Evolutionary conservation across 2,888 invertebrate genomes (phyloP).

Genomic region (Drosophila quinaria): DNA sequence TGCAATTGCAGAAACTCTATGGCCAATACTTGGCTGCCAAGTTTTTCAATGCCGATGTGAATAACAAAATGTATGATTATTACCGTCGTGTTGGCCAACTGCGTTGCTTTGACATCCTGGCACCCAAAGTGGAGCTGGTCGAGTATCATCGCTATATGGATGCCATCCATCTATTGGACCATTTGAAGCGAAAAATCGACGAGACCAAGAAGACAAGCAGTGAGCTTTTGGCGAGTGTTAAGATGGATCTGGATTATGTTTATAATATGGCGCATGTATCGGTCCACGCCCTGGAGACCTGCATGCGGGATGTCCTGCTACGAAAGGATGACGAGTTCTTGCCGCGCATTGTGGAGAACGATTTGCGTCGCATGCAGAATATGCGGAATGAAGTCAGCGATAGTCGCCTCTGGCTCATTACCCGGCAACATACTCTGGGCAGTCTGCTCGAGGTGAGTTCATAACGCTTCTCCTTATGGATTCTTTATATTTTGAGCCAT

Average conservation of each 20-base stretch:
- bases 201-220: conserved; percentile 16
- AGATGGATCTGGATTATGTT: conserved; percentile 19
- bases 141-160: conserved; percentile 33
- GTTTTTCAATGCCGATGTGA: conserved; percentile 14
- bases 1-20: not conserved
- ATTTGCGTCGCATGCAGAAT: conserved; percentile 40
- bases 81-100: conserved; percentile 38
- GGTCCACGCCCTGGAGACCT: conserved; percentile 8
- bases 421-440: conserved; percentile 44
- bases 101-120: conserved; percentile 20
- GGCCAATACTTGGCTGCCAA: not conserved
- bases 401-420: conserved; percentile 37
- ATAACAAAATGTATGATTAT: conserved; percentile 41
- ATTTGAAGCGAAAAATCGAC: conserved; percentile 3
- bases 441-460: conserved; percentile 46
- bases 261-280: not conserved
- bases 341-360: conserved; percentile 35
- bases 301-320: conserved; percentile 11
- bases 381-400: conserved; percentile 56
- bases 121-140: accelerated
- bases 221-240: conserved; percentile 16
- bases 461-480: no score
- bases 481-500: no score
- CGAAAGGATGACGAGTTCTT: conserved; percentile 42
- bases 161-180: conserved; percentile 22